Conservation (phyloP, 2,797 vertebrate species). For the Knipowitschia caucasica region DNA sequence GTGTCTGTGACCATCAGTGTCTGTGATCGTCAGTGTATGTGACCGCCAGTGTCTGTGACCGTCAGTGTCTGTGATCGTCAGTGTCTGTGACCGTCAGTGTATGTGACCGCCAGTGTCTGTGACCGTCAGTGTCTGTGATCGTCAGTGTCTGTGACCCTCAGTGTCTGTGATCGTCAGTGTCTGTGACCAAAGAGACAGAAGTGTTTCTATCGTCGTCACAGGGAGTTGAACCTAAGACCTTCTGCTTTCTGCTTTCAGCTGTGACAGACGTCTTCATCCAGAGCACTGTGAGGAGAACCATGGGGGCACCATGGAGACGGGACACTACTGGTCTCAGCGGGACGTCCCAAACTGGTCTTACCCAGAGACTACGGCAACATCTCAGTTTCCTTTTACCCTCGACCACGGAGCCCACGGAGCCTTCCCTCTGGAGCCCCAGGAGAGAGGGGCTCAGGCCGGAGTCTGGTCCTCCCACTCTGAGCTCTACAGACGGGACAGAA, state of each 20-base stretch:
- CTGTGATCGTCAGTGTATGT: too few species aligned
- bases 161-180: too few species aligned
- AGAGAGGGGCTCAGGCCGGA: conserved; percentile 53
- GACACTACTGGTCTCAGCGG: conserved; percentile 50
- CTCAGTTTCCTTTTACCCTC: conserved; percentile 58
- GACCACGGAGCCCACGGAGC: conserved; percentile 38
- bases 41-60: too few species aligned
- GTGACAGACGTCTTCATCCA: conserved; percentile 58
- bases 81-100: too few species aligned
- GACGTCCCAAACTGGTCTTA: conserved; percentile 59
- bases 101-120: too few species aligned
- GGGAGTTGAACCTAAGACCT: conserved; percentile 4
- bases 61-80: too few species aligned
- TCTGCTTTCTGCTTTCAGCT: conserved; percentile 54
- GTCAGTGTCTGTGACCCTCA: too few species aligned
- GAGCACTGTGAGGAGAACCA: conserved; percentile 47
- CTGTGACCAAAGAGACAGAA: too few species aligned
- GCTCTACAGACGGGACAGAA: conserved; percentile 47
- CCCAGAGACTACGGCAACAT: conserved; percentile 20
- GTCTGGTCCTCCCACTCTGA: conserved; percentile 48
- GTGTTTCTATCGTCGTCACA: too few species aligned
- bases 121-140: too few species aligned
- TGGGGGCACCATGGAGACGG: conserved; percentile 49
- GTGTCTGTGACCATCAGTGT: too few species aligned
- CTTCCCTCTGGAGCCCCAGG: conserved; percentile 42